Base-by-base conservation (phyloP, 2,113 vertebrate genomes). In the Bujurquina vittata region DNA sequence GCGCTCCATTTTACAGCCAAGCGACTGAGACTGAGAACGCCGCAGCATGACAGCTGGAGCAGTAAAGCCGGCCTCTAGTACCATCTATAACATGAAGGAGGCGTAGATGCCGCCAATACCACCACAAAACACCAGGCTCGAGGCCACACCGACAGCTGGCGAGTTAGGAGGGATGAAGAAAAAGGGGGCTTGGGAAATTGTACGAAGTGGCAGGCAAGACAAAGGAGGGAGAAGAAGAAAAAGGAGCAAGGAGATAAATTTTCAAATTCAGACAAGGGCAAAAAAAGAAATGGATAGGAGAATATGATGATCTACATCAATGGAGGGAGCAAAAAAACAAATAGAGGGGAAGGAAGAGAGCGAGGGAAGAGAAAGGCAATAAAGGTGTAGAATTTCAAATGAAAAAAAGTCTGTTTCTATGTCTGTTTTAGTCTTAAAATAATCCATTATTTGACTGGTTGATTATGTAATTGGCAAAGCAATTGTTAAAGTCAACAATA, bases 1-100 rank as follows among this genome's bases (percentile, higher is more conserved):
- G 83, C 84, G 90, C 89, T 93, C 93, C 92, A 94, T 95, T 95
- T 95, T 95, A 94, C 93, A 93, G 89, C 94, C 92, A 92, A 93
- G 92, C 89, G 77, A 92, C 91, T 92, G 92, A 93, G 92, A 93
- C 92, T 85, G 94, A 91, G 90, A 90, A 88, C 84, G 82, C 86
- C 23, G 93, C 72, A 85, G 88, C 83, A 76, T 90, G 94, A 93
- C 92, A 94, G 92, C 92, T 92, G 91, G 85, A 91, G 93, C 92
- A 87, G 90, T 94, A 92, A 94, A 92, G 90, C 91, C 60, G 62
- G 86, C 84, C 87, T 87, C 83, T 86, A 87, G 86, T 75, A 85
- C 87, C 89, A 93, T 94, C 91, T 81, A 92, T 93, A 91, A 92
- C 91, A 88, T 79, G 89, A 89, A 91, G 87, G 87, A 89, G 91